Conservation (phyloP, 2,113 vertebrate genomes). For the Hemiprocne comata region DNA sequence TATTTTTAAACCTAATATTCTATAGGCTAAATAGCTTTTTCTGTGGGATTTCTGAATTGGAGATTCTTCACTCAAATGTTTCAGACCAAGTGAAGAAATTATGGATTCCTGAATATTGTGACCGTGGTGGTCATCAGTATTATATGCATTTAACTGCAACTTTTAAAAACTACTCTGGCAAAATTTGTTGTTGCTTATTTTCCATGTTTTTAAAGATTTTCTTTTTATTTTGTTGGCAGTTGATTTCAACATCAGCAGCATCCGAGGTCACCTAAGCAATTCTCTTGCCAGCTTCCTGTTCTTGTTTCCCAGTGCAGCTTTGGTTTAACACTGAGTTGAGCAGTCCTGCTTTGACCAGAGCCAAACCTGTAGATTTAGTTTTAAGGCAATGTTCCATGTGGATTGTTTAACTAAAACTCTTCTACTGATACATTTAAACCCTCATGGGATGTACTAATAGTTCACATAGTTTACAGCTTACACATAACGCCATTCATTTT, state of each 20-base stretch:
- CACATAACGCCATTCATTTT: constrained; percentile 22
- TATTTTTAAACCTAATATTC: background rate
- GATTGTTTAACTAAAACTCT: constrained; percentile 12
- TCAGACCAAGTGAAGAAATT: background rate
- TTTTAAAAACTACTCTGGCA: background rate
- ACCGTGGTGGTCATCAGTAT: background rate
- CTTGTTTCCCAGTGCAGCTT: background rate
- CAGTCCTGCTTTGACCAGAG: background rate
- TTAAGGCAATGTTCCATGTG: background rate
- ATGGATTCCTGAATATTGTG: background rate
- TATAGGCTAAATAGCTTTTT: background rate
- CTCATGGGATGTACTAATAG: constrained; percentile 26
- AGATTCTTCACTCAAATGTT: background rate
- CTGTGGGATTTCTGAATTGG: background rate
- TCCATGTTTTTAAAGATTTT: background rate
- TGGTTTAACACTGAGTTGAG: background rate
- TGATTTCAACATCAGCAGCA: background rate
- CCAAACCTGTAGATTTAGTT: background rate
- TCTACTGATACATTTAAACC: background rate
- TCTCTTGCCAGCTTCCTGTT: background rate
- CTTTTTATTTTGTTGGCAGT: background rate
- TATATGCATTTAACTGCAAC: background rate
- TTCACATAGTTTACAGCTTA: constrained; percentile 53
- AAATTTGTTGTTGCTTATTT: background rate
- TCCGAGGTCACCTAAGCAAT: background rate